Evolutionary conservation across 2,888 invertebrate species (phyloP).

Genomic region (Eupithecia pulchellata): DNA sequence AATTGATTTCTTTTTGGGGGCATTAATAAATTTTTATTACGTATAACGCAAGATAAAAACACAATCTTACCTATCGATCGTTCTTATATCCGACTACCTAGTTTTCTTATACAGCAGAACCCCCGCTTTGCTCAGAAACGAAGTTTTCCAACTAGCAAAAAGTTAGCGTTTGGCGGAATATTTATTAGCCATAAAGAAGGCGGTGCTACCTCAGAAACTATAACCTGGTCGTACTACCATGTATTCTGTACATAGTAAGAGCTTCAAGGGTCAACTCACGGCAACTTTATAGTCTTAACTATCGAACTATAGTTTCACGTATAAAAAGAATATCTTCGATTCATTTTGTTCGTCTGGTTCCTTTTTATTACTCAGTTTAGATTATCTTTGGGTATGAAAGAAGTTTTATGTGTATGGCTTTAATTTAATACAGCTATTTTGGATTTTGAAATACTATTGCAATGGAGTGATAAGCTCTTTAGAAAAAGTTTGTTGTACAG

Average conservation of each 20-base stretch:
- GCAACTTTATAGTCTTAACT: conserved; percentile 67
- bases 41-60: too few relatives aligned
- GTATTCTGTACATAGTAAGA: conserved; percentile 52
- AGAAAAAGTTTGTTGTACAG: neutral
- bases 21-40: too few relatives aligned
- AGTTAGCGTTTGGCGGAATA: conserved; percentile 64
- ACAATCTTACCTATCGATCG: too few relatives aligned
- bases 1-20: too few relatives aligned
- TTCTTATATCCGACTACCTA: neutral
- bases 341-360: conserved; percentile 37
- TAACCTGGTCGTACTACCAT: conserved; percentile 47
- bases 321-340: conserved; percentile 39
- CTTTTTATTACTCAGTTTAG: conserved; percentile 30
- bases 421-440: conserved; percentile 9
- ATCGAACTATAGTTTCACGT: conserved; percentile 53
- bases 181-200: conserved; percentile 71
- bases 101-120: neutral
- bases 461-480: neutral
- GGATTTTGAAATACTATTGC: neutral
- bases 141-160: conserved; percentile 61
- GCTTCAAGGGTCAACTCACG: conserved; percentile 61
- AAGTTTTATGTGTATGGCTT: conserved; percentile 13
- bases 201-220: conserved; percentile 59
- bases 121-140: neutral
- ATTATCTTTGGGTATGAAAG: conserved; percentile 23